phyloP scores from a whole-genome alignment of 2,888 invertebrate genomes.

The Hesperia comma region DNA sequence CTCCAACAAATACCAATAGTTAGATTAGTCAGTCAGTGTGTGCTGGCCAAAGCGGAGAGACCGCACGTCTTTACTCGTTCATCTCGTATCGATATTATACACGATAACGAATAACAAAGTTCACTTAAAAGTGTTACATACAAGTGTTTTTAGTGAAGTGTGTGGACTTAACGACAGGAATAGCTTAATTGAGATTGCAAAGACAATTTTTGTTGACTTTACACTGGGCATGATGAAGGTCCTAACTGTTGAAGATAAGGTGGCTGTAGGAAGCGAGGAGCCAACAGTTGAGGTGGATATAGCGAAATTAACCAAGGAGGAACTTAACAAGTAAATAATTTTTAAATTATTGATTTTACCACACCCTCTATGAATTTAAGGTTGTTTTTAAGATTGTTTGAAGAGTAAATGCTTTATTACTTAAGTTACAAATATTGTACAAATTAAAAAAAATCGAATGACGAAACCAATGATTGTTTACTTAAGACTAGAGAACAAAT shows the following conservation, averaged over 20 bases:
- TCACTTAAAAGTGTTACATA: slow-evolving; percentile 23
- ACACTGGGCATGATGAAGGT: slow-evolving; percentile 68
- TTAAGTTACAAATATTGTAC: too few species aligned
- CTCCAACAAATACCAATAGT: slow-evolving; percentile 12
- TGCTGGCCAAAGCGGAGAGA: slow-evolving; percentile 51
- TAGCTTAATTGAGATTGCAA: slow-evolving; percentile 20
- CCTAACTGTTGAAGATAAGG: slow-evolving; percentile 68
- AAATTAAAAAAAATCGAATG: too few species aligned
- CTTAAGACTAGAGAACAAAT: too few species aligned
- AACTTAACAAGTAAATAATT: slow-evolving; percentile 68
- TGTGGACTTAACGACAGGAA: slow-evolving; percentile 17
- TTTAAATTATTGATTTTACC: background rate
- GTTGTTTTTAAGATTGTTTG: too few species aligned
- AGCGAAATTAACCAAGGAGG: slow-evolving; percentile 68
- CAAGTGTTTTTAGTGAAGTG: slow-evolving; percentile 31
- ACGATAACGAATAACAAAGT: slow-evolving; percentile 51
- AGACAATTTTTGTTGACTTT: background rate
- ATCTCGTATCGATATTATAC: slow-evolving; percentile 61
- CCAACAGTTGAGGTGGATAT: slow-evolving; percentile 63
- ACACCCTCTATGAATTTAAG: too few species aligned
- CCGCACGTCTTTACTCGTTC: slow-evolving; percentile 44
- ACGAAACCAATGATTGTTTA: too few species aligned
- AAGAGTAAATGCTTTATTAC: too few species aligned
- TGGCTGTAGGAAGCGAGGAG: slow-evolving; percentile 67
- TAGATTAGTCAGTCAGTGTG: slow-evolving; percentile 45